Percentiles rank a stretch among this genome's conserved stretches.
These are phyloP conservation scores for Listronotus bonariensis DNA, from an alignment of 1,140 invertebrate species.

Conservation along the genomic window DNA sequence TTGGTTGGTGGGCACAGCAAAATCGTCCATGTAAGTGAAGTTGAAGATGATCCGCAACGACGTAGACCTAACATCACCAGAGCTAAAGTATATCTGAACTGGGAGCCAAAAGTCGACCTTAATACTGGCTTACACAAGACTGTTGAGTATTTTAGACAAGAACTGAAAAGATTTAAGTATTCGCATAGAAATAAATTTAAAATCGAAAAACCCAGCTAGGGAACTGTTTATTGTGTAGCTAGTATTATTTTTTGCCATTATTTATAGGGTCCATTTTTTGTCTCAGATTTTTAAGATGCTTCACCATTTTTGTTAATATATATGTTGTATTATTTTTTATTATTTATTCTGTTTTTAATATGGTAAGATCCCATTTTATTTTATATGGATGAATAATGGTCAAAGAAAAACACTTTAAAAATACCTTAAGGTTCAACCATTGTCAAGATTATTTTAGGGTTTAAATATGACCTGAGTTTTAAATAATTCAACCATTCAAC, in stretches of 20 bases:
- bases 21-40: constrained; percentile 79
- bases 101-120: constrained; percentile 90
- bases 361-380: too few species aligned
- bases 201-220: constrained; percentile 31
- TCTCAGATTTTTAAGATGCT: too few species aligned
- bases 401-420: too few species aligned
- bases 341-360: too few species aligned
- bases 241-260: constrained; percentile 10
- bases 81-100: constrained; percentile 84
- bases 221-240: constrained; percentile 5
- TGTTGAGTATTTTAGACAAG: constrained; percentile 89
- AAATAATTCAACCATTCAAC: too few species aligned
- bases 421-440: too few species aligned
- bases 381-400: too few species aligned
- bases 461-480: too few species aligned
- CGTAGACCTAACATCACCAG: constrained; percentile 90
- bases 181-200: constrained; percentile 44
- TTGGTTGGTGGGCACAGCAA: constrained; percentile 84
- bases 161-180: constrained; percentile 70
- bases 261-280: neutral
- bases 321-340: too few species aligned
- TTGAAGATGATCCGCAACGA: constrained; percentile 95
- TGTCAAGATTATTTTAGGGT: too few species aligned
- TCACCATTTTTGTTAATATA: too few species aligned
- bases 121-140: constrained; percentile 84